A percentile compares a stretch with the other conserved stretches of the same genome.
phyloP scores from a whole-genome alignment of 2,113 vertebrate genomes.

The Rhynchomys soricoides region DNA sequence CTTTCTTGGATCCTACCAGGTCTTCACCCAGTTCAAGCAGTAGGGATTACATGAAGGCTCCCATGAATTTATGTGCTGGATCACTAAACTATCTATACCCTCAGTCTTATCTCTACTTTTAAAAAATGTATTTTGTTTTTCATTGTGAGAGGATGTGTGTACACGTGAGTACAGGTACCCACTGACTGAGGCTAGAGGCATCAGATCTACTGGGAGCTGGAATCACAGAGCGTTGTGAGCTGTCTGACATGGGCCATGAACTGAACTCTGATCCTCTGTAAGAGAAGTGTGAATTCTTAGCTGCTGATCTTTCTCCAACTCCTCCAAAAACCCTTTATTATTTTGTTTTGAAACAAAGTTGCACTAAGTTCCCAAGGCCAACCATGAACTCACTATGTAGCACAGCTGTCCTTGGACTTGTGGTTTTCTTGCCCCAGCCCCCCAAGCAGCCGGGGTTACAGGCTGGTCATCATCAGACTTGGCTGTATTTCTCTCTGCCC shows the following conservation, averaged over 20 bases:
- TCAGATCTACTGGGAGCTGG: neutral
- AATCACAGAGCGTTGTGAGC: neutral
- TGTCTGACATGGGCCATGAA: neutral
- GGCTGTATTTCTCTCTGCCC: neutral
- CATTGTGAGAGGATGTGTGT: neutral
- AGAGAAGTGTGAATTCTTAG: neutral
- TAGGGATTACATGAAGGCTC: neutral
- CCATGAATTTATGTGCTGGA: neutral
- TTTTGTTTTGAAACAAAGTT: neutral
- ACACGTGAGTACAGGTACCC: neutral
- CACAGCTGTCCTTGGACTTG: neutral
- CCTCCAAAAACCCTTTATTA: neutral
- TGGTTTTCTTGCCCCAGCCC: neutral
- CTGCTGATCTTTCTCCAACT: too few relatives aligned
- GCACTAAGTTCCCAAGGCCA: neutral
- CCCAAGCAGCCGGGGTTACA: neutral
- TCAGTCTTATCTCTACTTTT: neutral
- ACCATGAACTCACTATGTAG: neutral
- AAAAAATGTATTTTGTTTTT: neutral
- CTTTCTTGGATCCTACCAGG: neutral
- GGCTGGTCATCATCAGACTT: neutral
- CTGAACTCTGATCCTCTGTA: neutral
- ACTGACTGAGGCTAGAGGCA: neutral
- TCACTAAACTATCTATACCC: neutral
- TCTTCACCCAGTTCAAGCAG: neutral